Base-by-base conservation (phyloP, 2,113 vertebrate species). In the Panthera leo region DNA sequence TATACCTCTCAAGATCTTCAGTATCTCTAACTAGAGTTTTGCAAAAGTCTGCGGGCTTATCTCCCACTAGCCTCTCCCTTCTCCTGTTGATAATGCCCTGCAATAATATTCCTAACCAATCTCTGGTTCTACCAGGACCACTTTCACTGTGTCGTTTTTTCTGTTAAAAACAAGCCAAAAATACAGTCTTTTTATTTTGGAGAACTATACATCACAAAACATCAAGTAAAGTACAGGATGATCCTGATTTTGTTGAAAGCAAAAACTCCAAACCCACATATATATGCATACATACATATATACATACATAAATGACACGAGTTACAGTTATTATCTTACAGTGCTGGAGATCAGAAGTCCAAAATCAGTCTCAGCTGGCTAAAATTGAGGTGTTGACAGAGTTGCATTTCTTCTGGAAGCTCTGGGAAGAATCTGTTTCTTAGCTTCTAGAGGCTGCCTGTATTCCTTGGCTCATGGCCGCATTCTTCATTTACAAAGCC, bases 111-210 rank as follows among this genome's bases (percentile, higher is more conserved):
- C 34, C 76, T 93, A 79, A 73, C 9, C n/a, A 91, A 53, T 29
- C 19, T 84, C 42, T 53, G 18, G 23, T 42, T 39, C 48, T 55
- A 70, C n/a, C 25, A 80, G 82, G 27, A 87, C 16, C 48, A 70
- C 27, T 91, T 91, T 85, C 2, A n/a, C 51, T 78, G 25, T 53
- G 15, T 67, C 11, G 34, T 70, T 95, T 95, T 94, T 68, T 55
- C 25, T 71, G 15, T 80, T 96, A 75, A 86, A 86, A 97, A 63
- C 45, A 88, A 34, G 45, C 51, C 8, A 67, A 55, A 65, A 45
- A 82, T 71, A 65, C 12, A 18, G 16, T 91, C 15, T 71, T 95
- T 80, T 89, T 55, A n/a, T 70, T 91, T 95, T 90, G 36, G 89
- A 93, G 88, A 93, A 73, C 42, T 5, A 3, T 18, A 75, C 0